A percentile compares a stretch with the other conserved stretches of the same genome.
phyloP scores from a whole-genome alignment of 1,140 invertebrate genomes.

The Nebria ingens region DNA sequence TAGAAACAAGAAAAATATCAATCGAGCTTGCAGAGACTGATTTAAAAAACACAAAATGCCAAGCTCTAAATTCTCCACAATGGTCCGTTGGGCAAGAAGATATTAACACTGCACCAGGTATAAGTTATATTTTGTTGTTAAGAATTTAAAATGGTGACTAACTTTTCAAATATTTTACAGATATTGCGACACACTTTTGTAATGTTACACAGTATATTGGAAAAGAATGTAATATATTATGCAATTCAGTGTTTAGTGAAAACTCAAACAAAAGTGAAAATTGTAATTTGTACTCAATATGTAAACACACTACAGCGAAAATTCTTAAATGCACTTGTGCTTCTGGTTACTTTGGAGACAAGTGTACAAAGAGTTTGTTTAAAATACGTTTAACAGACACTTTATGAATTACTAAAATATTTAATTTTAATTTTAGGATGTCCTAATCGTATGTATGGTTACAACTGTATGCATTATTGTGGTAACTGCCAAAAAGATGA shows the following conservation, averaged over 20 bases:
- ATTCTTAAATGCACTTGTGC: neutral
- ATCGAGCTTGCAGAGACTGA: too few relatives aligned
- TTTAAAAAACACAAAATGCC: too few relatives aligned
- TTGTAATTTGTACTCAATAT: neutral
- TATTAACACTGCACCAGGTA: too few relatives aligned
- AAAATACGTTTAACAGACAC: neutral
- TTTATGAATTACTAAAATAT: too few relatives aligned
- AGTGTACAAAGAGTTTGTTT: neutral
- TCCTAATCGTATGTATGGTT: neutral
- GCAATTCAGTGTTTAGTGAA: neutral
- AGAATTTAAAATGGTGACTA: too few relatives aligned
- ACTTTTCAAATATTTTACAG: too few relatives aligned
- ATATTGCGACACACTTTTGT: too few relatives aligned
- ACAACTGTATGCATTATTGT: neutral
- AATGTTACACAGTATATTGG: neutral
- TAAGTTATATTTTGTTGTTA: too few relatives aligned
- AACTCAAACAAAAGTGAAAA: neutral
- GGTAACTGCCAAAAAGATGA: neutral
- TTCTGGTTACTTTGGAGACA: neutral
- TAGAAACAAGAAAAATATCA: too few relatives aligned
- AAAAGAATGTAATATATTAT: neutral
- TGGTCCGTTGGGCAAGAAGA: too few relatives aligned
- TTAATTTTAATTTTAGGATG: too few relatives aligned
- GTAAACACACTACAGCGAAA: neutral
- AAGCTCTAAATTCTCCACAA: too few relatives aligned